Conservation (phyloP, 2,797 vertebrate species). For the Falco biarmicus region DNA sequence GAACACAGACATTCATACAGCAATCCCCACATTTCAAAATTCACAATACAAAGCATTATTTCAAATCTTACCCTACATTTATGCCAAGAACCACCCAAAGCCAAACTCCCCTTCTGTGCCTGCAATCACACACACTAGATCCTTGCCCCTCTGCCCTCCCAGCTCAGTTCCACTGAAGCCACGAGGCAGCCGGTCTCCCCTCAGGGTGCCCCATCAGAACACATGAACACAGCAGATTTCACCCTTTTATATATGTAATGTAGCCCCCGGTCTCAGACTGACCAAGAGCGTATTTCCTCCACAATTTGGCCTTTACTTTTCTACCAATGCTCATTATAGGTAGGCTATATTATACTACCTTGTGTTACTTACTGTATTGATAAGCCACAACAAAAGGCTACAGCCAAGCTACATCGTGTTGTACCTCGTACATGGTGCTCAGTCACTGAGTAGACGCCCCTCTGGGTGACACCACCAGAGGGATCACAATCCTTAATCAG, state of each 20-base stretch:
- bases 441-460: neutral
- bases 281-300: neutral
- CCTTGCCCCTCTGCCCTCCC: neutral
- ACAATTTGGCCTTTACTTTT: neutral
- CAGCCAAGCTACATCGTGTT: rapidly evolving
- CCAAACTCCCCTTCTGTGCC: neutral
- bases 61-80: neutral
- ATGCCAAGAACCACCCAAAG: neutral
- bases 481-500: neutral
- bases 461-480: neutral
- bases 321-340: too few species aligned
- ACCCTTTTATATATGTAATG: rapidly evolving
- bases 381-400: neutral
- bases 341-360: too few species aligned
- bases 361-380: too few species aligned
- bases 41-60: neutral
- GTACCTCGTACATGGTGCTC: rapidly evolving
- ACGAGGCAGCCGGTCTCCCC: neutral
- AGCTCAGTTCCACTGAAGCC: neutral
- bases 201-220: neutral
- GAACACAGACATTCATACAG: rapidly evolving
- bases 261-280: neutral
- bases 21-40: rapidly evolving
- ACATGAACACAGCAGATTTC: neutral
- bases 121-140: neutral